Base-by-base conservation (phyloP, 2,797 vertebrate genomes). In the Apogon talboti region DNA sequence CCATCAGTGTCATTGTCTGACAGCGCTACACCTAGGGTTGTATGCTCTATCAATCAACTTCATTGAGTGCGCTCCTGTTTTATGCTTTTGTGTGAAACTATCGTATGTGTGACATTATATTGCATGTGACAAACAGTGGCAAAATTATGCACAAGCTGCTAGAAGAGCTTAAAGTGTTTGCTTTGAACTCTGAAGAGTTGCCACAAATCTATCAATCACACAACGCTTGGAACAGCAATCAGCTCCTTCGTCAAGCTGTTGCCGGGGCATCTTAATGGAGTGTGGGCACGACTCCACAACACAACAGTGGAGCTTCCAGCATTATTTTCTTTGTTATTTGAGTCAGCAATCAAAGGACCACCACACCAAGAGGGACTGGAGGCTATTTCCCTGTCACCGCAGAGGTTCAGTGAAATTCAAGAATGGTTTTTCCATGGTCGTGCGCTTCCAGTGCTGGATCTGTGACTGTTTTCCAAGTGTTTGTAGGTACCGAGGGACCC, bases 261-360 rank as follows among this genome's bases (percentile, higher is more conserved):
- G 71, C 74, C 45, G 56, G 37, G 41, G 75, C 61, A 50, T 83
- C 77, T 79, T 71, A 77, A 77, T 62, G 49, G 58, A 79, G 62
- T 48, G 41, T 16, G 42, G 48, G 53, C n/a, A 3, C 60, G 46
- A 50, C 42, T 65, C 67, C 3, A 28, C 48, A 18, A 28, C 65
- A 61, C 67, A 33, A 44, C 70, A 21, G 35, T 4, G 18, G 21
- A 61, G 77, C 66, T 77, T 67, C 78, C 48, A 66, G 68, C 56
- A 19, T 56, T 72, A 55, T 76, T 80, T 76, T 78, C 64, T 82
- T 74, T 79, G 74, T 83, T 82, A 75, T 81, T 79, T 71, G 66
- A 88, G 78, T 76, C 70, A 48, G 55, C 43, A 54, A 87, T 86
- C 82, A 87, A 83, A 86, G 54, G 54, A 51, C 62, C 50, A 40